Evolutionary conservation across 2,888 invertebrate species (phyloP).

Genomic region (Atethmia centrago): DNA sequence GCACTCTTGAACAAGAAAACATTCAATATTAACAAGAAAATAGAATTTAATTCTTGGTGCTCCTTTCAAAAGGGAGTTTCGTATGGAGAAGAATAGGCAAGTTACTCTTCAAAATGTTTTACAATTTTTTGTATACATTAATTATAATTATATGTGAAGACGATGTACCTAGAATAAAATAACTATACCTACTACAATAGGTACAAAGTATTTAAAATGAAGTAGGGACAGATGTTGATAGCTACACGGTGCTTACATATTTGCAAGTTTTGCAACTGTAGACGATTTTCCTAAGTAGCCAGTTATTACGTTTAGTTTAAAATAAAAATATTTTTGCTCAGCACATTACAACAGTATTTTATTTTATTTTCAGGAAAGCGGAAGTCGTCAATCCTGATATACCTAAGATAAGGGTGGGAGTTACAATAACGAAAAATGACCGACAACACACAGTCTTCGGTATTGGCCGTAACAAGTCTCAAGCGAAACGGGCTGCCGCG

Average conservation of each 20-base stretch:
- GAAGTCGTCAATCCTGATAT: constrained; percentile 68
- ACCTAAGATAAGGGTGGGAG: constrained; percentile 90
- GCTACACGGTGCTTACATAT: neutral
- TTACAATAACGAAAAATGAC: constrained; percentile 91
- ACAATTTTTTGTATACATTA: neutral
- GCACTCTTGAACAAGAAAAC: neutral
- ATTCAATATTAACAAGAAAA: neutral
- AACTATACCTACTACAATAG: neutral
- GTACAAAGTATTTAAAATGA: neutral
- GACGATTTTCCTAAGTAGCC: too few relatives aligned
- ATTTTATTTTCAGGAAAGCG: constrained; percentile 71
- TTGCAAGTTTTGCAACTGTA: too few relatives aligned
- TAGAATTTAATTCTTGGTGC: neutral
- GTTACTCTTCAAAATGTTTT: neutral
- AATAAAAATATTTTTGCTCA: neutral
- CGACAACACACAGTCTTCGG: constrained; percentile 91
- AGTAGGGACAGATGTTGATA: neutral
- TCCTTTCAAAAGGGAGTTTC: neutral
- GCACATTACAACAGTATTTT: neutral
- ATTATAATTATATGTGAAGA: neutral
- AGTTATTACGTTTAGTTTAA: neutral
- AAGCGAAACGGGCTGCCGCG: constrained; percentile 94
- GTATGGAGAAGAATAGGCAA: neutral
- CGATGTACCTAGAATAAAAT: neutral
- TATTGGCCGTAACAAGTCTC: constrained; percentile 92